These are phyloP conservation scores for Penaeus monodon DNA, from an alignment of 2,888 invertebrate species.

Conservation along the genomic window DNA sequence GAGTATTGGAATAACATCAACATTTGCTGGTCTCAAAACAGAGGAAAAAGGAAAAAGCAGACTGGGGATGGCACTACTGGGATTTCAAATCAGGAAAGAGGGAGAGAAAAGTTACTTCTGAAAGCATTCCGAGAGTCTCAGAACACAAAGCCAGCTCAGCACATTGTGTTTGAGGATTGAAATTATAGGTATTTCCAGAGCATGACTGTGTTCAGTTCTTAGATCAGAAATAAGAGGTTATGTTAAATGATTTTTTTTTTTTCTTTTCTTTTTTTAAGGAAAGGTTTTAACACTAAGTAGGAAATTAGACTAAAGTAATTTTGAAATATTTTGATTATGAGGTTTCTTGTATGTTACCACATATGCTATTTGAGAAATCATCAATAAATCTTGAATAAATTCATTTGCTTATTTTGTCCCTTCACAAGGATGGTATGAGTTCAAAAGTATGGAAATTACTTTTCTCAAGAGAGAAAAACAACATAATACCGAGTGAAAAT, in stretches of 20 bases:
- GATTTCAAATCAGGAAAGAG: constrained; percentile 29
- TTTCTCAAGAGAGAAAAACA: too few relatives aligned
- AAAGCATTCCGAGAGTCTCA: constrained; percentile 48
- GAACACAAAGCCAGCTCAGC: constrained; percentile 21
- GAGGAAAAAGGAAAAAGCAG: constrained; percentile 37
- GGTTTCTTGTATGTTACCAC: background rate
- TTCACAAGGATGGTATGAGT: background rate
- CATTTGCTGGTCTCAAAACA: constrained; percentile 21
- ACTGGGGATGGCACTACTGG: constrained; percentile 12
- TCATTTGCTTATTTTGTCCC: background rate
- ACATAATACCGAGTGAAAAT: too few relatives aligned
- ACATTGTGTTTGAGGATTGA: constrained; percentile 50
- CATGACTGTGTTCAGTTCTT: background rate
- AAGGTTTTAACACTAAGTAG: too few relatives aligned
- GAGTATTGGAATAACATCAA: constrained; percentile 51
- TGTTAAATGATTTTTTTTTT: too few relatives aligned
- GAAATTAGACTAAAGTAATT: too few relatives aligned
- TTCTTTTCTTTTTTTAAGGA: too few relatives aligned
- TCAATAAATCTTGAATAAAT: background rate
- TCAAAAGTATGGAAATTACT: too few relatives aligned
- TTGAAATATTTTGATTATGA: too few relatives aligned
- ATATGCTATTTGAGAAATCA: background rate
- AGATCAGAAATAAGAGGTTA: background rate
- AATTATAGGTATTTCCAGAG: background rate
- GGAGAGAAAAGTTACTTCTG: constrained; percentile 48